Evolutionary conservation across 2,888 invertebrate genomes (phyloP).

Genomic region (Eugnorisma glareosa): DNA sequence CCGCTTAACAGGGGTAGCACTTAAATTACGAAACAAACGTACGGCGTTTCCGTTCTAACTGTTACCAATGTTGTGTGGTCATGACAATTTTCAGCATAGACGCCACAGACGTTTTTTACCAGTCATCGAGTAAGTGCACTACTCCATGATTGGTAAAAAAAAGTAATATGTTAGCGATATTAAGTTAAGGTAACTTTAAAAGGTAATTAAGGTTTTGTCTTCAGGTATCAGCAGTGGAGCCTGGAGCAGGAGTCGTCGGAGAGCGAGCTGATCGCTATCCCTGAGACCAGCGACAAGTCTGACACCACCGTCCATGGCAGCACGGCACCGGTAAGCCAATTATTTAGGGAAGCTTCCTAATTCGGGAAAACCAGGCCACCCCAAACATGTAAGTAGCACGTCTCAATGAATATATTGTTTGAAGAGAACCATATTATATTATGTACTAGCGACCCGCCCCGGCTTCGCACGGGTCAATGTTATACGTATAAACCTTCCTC

Average conservation of each 20-base stretch:
- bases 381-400: neutral
- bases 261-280: conserved; percentile 96
- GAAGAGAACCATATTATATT: neutral
- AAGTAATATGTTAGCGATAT: neutral
- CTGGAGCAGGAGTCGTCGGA: conserved; percentile 96
- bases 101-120: too few relatives aligned
- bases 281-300: conserved; percentile 95
- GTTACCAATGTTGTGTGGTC: neutral
- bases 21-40: neutral
- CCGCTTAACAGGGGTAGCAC: neutral
- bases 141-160: neutral
- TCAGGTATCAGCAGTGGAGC: conserved; percentile 90
- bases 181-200: neutral
- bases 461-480: too few relatives aligned
- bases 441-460: too few relatives aligned
- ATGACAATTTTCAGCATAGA: neutral
- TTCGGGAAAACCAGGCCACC: neutral
- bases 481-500: too few relatives aligned
- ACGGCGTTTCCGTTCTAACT: neutral
- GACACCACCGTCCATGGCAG: conserved; percentile 96
- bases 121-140: too few relatives aligned
- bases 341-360: neutral
- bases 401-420: neutral
- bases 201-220: conserved; percentile 36
- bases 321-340: conserved; percentile 90